phyloP scores from a whole-genome alignment of 2,797 vertebrate species.

The Cryptoprocta ferox region DNA sequence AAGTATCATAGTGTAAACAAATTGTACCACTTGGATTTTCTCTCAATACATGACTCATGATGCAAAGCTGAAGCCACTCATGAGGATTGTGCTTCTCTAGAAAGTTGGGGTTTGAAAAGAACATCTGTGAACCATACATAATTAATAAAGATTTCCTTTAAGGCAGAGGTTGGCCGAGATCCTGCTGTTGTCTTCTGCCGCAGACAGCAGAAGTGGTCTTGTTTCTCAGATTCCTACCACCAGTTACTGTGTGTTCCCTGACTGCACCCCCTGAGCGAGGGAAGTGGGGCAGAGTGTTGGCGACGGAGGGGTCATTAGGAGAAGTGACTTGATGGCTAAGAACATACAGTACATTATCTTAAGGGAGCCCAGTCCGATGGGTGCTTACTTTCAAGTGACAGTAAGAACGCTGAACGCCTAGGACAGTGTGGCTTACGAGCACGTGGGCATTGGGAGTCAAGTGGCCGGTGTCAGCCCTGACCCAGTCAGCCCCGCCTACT shows the following conservation, averaged over 20 bases:
- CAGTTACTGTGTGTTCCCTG: background rate
- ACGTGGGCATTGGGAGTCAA: rapidly evolving
- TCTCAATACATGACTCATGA: slow-evolving; percentile 83
- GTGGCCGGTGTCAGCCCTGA: background rate
- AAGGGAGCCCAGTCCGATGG: background rate
- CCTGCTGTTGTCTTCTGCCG: slow-evolving; percentile 18
- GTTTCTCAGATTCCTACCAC: background rate
- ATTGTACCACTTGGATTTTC: slow-evolving; percentile 88
- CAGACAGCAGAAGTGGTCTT: background rate
- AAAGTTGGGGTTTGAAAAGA: slow-evolving; percentile 78
- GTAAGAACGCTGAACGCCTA: background rate
- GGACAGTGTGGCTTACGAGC: background rate
- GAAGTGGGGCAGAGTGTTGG: background rate
- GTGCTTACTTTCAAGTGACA: background rate
- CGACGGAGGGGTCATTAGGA: background rate
- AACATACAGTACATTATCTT: background rate
- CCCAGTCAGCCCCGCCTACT: background rate
- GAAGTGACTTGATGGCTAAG: background rate
- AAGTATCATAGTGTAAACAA: slow-evolving; percentile 88
- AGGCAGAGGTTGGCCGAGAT: slow-evolving; percentile 79
- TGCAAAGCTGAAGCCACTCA: slow-evolving; percentile 65
- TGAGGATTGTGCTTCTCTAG: slow-evolving; percentile 84
- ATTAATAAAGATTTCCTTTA: slow-evolving; percentile 86
- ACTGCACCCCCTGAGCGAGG: background rate
- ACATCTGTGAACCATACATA: slow-evolving; percentile 55